A percentile compares a stretch with the other conserved stretches of the same genome.
Conservation (phyloP, 2,113 vertebrate genomes). For the Rhabdomys dilectus region DNA sequence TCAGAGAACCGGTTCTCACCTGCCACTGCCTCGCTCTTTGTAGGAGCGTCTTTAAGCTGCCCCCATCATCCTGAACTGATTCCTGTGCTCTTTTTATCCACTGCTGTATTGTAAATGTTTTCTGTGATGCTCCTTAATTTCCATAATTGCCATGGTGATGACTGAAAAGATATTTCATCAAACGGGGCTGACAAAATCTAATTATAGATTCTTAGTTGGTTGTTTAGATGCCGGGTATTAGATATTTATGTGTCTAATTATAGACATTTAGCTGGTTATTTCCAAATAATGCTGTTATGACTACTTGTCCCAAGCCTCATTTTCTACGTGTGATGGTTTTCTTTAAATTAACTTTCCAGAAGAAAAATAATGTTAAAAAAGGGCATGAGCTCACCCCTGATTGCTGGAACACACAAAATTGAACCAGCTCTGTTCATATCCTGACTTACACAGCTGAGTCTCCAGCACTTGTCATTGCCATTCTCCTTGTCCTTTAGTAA, state of each 20-base stretch:
- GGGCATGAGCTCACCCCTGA: background rate
- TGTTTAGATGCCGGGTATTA: background rate
- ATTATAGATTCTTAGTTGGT: constrained; percentile 3
- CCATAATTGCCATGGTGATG: constrained; percentile 24
- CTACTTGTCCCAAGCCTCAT: background rate
- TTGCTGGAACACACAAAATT: background rate
- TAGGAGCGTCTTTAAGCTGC: background rate
- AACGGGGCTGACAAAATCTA: background rate
- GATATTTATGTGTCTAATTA: constrained; percentile 28
- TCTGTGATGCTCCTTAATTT: background rate
- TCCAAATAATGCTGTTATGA: background rate
- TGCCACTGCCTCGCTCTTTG: background rate
- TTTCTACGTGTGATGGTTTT: background rate
- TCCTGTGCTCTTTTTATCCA: background rate
- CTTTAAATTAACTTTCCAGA: constrained; percentile 17
- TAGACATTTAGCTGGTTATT: background rate
- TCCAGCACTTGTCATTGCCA: background rate
- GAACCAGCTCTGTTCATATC: background rate
- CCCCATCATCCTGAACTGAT: background rate
- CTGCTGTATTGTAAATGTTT: background rate
- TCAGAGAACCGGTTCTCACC: background rate
- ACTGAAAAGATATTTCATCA: background rate
- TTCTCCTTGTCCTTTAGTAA: background rate
- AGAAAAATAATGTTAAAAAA: background rate
- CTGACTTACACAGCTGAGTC: background rate